Conservation (phyloP, 2,113 vertebrate genomes). For the Cinclus mexicanus region DNA sequence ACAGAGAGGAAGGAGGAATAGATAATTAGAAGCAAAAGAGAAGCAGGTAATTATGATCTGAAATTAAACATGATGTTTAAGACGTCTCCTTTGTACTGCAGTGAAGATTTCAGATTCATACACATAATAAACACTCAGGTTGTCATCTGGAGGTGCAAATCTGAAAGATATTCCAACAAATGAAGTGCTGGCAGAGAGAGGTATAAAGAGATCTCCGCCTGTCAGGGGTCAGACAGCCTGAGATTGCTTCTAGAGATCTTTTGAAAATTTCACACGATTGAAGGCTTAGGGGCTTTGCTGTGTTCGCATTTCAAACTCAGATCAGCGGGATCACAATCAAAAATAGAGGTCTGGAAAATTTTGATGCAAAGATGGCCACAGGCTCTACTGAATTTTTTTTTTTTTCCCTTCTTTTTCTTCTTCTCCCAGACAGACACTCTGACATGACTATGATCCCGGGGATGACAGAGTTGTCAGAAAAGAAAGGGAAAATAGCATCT, state of each 20-base stretch:
- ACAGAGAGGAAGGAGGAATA: constrained; percentile 58
- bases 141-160: constrained; percentile 92
- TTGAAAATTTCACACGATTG: constrained; percentile 98
- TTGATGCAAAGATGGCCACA: constrained; percentile 84
- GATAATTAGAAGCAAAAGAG: constrained; percentile 78
- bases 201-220: constrained; percentile 91
- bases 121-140: constrained; percentile 89
- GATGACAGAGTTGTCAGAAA: constrained; percentile 80
- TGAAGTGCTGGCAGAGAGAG: constrained; percentile 91
- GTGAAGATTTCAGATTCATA: constrained; percentile 82
- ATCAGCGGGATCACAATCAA: constrained; percentile 90
- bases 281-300: constrained; percentile 93
- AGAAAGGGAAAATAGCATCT: constrained; percentile 81
- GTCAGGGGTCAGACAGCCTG: constrained; percentile 95
- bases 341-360: constrained; percentile 83
- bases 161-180: constrained; percentile 94
- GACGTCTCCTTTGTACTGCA: constrained; percentile 74
- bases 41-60: constrained; percentile 62
- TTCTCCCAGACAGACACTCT: constrained; percentile 75
- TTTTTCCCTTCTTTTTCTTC: neutral
- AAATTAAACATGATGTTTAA: constrained; percentile 80
- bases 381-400: constrained; percentile 60
- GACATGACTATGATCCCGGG: constrained; percentile 84
- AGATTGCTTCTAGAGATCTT: constrained; percentile 98
- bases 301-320: constrained; percentile 94